Percentiles rank a stretch among this genome's conserved stretches.
These are phyloP conservation scores for Pocillopora verrucosa DNA, from an alignment of 64 coral and sea anemone species.

Conservation along the genomic window DNA sequence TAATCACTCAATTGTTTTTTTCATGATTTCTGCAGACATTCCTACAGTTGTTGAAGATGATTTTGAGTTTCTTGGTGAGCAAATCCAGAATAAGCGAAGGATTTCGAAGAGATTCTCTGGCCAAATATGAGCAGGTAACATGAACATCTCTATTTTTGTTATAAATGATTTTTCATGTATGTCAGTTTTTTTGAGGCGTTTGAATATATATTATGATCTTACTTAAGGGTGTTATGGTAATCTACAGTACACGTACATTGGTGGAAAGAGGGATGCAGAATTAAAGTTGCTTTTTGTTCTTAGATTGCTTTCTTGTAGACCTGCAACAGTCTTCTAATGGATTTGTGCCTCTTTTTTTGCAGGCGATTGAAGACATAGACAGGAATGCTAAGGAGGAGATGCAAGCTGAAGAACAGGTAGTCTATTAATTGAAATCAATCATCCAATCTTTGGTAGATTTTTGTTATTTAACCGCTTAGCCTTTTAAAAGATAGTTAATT, in stretches of 20 bases:
- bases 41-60: constrained; percentile 82
- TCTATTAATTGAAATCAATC: background rate
- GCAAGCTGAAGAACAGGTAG: constrained; percentile 74
- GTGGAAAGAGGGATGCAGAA: no score
- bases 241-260: no score
- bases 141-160: background rate
- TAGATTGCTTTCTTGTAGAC: no score
- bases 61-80: constrained; percentile 80
- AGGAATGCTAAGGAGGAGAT: constrained; percentile 68
- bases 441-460: background rate
- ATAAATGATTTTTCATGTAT: background rate
- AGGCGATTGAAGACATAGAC: constrained; percentile 86
- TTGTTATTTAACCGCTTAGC: no score
- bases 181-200: background rate
- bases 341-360: background rate
- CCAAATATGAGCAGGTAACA: constrained; percentile 93
- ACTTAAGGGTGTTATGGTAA: no score
- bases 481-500: no score
- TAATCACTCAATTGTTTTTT: background rate
- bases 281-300: no score
- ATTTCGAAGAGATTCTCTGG: constrained; percentile 78
- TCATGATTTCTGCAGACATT: constrained; percentile 66
- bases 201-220: no score
- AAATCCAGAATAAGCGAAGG: constrained; percentile 86
- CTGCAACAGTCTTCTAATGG: background rate